These are phyloP conservation scores for Scaptomyza cyrtandrae DNA, from an alignment of 2,888 invertebrate genomes.

Conservation along the genomic window DNA sequence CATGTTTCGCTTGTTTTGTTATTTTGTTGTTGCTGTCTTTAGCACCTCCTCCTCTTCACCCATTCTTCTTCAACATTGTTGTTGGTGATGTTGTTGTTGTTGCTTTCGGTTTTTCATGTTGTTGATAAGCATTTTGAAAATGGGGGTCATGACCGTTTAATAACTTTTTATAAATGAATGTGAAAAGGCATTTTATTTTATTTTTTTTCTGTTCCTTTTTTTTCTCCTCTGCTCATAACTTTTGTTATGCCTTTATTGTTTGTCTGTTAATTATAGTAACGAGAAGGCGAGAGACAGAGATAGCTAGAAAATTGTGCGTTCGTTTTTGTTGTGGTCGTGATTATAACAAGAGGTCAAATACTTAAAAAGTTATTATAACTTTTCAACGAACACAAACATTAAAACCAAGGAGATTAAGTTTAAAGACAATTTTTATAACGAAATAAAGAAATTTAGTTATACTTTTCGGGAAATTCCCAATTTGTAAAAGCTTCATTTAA, in stretches of 20 bases:
- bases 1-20: slow-evolving; percentile 31
- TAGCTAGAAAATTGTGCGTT: neutral
- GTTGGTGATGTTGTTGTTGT: too few species aligned
- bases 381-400: slow-evolving; percentile 16
- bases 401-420: too few species aligned
- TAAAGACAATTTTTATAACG: too few species aligned
- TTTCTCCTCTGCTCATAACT: slow-evolving; percentile 24
- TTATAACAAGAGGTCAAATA: slow-evolving; percentile 12
- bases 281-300: slow-evolving; percentile 8
- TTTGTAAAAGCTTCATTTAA: too few species aligned
- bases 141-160: slow-evolving; percentile 82
- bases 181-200: slow-evolving; percentile 34
- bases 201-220: slow-evolving; percentile 10
- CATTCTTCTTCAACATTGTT: neutral
- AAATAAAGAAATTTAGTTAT: too few species aligned
- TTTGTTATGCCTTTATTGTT: slow-evolving; percentile 43
- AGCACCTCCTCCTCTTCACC: slow-evolving; percentile 1
- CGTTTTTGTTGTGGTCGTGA: slow-evolving; percentile 22
- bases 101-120: slow-evolving; percentile 57
- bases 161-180: slow-evolving; percentile 61
- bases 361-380: slow-evolving; percentile 20
- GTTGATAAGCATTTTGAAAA: slow-evolving; percentile 77
- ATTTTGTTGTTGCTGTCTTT: neutral
- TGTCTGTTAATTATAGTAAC: slow-evolving; percentile 55
- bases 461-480: too few species aligned